phyloP scores from a whole-genome alignment of 2,888 invertebrate species.

The Tiliacea aurago region DNA sequence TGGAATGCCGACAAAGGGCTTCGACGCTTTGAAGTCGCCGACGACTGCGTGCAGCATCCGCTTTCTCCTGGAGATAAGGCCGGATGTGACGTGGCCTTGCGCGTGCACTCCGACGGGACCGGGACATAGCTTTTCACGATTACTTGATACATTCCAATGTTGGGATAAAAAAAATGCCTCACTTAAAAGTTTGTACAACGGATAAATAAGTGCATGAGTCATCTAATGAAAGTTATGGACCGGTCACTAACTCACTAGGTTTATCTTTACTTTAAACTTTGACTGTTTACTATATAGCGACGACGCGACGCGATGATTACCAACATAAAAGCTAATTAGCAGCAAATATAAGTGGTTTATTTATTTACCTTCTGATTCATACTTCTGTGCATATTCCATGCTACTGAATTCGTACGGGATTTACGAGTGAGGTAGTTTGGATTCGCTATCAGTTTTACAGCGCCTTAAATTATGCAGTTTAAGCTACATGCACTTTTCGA shows the following conservation, averaged over 20 bases:
- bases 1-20: constrained; percentile 83
- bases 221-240: constrained; percentile 69
- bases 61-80: constrained; percentile 86
- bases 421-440: constrained; percentile 62
- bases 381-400: constrained; percentile 57
- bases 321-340: constrained; percentile 64
- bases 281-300: constrained; percentile 56
- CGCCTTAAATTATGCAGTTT: constrained; percentile 79
- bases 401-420: constrained; percentile 61
- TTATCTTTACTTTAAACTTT: constrained; percentile 60
- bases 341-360: constrained; percentile 63
- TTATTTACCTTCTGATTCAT: constrained; percentile 63
- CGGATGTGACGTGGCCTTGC: constrained; percentile 88
- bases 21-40: constrained; percentile 83
- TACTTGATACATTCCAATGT: constrained; percentile 86
- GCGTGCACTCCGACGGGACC: constrained; percentile 74
- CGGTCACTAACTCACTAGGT: constrained; percentile 46
- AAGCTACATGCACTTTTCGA: constrained; percentile 75
- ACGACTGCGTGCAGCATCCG: constrained; percentile 80
- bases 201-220: constrained; percentile 75
- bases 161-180: constrained; percentile 75
- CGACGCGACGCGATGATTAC: constrained; percentile 48
- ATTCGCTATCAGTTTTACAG: constrained; percentile 77
- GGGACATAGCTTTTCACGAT: constrained; percentile 88
- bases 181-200: constrained; percentile 71